A percentile compares a stretch with the other conserved stretches of the same genome.
These are phyloP conservation scores for Garrulus glandarius DNA, from an alignment of 2,797 vertebrate genomes.

Conservation along the genomic window DNA sequence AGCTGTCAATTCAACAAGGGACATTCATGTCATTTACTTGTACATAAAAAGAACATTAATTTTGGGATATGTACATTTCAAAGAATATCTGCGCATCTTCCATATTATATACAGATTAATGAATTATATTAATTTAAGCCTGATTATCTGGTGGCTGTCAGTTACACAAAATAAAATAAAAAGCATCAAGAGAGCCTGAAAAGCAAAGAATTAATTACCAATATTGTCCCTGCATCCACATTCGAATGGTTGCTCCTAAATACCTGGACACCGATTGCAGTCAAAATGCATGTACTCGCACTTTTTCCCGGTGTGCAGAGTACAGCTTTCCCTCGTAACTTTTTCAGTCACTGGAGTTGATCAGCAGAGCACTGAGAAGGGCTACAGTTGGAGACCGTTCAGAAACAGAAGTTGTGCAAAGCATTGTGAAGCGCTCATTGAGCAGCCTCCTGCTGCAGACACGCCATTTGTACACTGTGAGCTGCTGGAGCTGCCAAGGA, in stretches of 20 bases:
- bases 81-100: neutral
- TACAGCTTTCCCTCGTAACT: neutral
- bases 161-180: neutral
- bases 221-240: neutral
- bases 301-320: neutral
- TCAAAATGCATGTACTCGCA: neutral
- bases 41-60: neutral
- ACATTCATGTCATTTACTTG: neutral
- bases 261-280: neutral
- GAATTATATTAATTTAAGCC: neutral
- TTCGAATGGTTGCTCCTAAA: neutral
- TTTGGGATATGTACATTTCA: neutral
- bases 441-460: neutral
- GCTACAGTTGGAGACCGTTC: neutral
- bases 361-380: neutral
- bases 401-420: neutral
- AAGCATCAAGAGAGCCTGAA: neutral
- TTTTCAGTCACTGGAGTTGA: neutral
- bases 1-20: neutral
- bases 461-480: neutral
- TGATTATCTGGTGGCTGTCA: neutral
- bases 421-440: neutral
- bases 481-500: slow-evolving; percentile 8
- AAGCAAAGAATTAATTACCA: neutral
- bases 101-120: neutral